These are phyloP conservation scores for Notolepis coatsorum DNA, from an alignment of 2,797 vertebrate species.

Conservation along the genomic window DNA sequence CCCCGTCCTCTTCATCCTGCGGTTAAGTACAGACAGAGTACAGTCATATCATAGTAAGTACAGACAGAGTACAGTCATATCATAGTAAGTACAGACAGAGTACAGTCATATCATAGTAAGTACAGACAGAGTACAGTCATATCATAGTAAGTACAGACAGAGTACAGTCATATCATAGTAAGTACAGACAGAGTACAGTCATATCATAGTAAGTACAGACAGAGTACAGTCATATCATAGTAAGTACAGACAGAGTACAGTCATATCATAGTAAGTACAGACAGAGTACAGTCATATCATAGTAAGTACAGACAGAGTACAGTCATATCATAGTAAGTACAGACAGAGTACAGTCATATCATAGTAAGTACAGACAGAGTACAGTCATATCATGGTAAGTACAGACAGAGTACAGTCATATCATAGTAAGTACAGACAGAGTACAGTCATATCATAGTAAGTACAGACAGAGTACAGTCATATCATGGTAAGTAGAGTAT, in stretches of 20 bases:
- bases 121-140: too few relatives aligned
- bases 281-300: not conserved
- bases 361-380: too few relatives aligned
- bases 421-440: too few relatives aligned
- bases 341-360: not conserved
- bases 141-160: constrained; percentile 14
- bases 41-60: not conserved
- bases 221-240: not conserved
- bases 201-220: too few relatives aligned
- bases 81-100: constrained; percentile 11
- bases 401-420: constrained; percentile 1
- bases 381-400: too few relatives aligned
- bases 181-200: too few relatives aligned
- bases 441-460: too few relatives aligned
- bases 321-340: too few relatives aligned
- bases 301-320: too few relatives aligned
- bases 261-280: too few relatives aligned
- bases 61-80: not conserved
- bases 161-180: not conserved
- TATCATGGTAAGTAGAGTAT: not conserved
- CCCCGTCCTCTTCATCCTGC: constrained; percentile 75
- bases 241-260: too few relatives aligned
- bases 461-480: constrained; percentile 5
- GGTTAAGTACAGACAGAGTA: constrained; percentile 11
- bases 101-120: not conserved